Base-by-base conservation (phyloP, 64 coral and sea anemone species). In the Trachythela sp. region DNA sequence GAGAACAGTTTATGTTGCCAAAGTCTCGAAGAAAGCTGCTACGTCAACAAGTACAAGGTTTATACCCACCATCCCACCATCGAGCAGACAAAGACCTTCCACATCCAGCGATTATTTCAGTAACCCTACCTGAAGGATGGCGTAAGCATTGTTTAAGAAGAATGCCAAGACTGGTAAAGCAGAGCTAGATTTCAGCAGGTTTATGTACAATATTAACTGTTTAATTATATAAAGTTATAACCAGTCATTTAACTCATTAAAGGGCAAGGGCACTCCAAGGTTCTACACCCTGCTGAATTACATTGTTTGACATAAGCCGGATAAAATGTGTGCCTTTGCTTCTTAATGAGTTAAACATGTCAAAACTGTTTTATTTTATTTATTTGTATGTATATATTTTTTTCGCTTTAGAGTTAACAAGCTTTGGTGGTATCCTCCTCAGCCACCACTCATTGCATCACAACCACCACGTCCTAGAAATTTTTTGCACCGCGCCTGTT, bases 401-500 rank as follows among this genome's bases (percentile, higher is more conserved):
- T 5, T 45, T 5, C 10, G 10, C 34, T 80, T 84, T 71, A 90
- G 72, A 60, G 48, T 40, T 3, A 67, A 89, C 60, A 71, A 89
- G 24, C 84, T 93, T 14, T 93, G 89, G 93, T 88, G 54, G 86
- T 86, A 94, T 33, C 89, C 85, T 22, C 89, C 93, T 52, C 75
- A 94, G 31, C 89, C 89, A 0, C 48, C 40, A 0, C 88, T 92
- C 48, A 72, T 84, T 26, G 30, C 83, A 40, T 32, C 0, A 26
- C 70, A 67, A 36, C 84, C 84, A 34, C 92, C 88, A 10, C 9
- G 22, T 48, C 34, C 77, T n/a, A 52, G 90, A 0, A 59, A 4
- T 94, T 83, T 70, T 91, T 94, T 70, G 39, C 89, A 5, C 85
- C 49, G 11, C 85, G 51, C 1, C 43, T 94, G 36, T 70, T 94